A percentile compares a stretch with the other conserved stretches of the same genome.
Evolutionary conservation across 2,113 vertebrate species (phyloP).

Genomic region (Megalops atlanticus): DNA sequence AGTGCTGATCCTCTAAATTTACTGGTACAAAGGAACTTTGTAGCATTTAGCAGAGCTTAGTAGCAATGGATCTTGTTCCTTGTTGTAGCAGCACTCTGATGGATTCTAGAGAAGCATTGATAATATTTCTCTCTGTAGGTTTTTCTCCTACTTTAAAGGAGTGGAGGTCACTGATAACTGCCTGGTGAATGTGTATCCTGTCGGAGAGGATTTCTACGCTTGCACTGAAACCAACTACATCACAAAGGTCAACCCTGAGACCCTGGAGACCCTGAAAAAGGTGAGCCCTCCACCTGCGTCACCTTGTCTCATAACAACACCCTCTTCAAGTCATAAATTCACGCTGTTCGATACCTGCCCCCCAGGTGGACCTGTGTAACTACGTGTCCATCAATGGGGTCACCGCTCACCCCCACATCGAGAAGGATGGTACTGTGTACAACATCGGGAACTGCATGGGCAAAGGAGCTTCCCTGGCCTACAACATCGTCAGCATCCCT

Average conservation of each 20-base stretch:
- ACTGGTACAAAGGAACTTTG: background rate
- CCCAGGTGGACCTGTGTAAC: slow-evolving; percentile 91
- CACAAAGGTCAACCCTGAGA: slow-evolving; percentile 89
- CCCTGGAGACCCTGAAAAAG: slow-evolving; percentile 92
- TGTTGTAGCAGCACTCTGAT: too few species aligned
- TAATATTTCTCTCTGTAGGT: slow-evolving; percentile 73
- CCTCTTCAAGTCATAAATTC: background rate
- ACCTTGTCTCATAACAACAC: background rate
- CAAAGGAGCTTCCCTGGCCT: slow-evolving; percentile 89
- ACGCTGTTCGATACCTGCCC: background rate
- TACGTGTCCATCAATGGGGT: slow-evolving; percentile 88
- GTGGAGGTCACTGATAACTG: slow-evolving; percentile 95
- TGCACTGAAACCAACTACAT: slow-evolving; percentile 96
- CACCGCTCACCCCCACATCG: slow-evolving; percentile 93
- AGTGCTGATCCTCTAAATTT: too few species aligned
- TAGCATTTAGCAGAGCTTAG: background rate
- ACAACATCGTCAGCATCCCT: slow-evolving; percentile 89
- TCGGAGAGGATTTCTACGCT: slow-evolving; percentile 94
- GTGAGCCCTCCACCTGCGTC: slow-evolving; percentile 54
- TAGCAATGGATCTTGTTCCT: background rate
- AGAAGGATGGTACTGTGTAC: slow-evolving; percentile 90
- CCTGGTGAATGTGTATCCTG: slow-evolving; percentile 89
- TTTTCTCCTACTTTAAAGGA: slow-evolving; percentile 97
- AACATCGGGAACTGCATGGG: slow-evolving; percentile 99
- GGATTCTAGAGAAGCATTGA: too few species aligned